Base-by-base conservation (phyloP, 1,140 invertebrate genomes). In the Trichoplusia ni region DNA sequence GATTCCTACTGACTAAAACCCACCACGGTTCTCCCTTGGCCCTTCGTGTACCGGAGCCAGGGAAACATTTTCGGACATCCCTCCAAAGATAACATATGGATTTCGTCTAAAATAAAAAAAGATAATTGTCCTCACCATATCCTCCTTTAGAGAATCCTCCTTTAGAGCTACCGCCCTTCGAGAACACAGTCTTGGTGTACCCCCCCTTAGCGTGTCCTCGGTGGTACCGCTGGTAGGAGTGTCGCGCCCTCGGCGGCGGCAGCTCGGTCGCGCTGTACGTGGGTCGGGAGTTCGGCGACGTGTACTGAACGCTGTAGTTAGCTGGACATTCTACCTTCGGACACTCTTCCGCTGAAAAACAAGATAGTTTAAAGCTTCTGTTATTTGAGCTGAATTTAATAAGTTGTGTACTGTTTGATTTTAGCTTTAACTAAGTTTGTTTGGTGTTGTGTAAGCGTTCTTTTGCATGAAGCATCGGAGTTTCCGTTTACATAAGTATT, bases 241-340 rank as follows among this genome's bases (percentile, higher is more conserved):
- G 71, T 5, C 83, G 53, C 0, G 81, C 79, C 13, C 89, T 73
- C 1, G 84, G 86, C 2, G 85, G 85, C 0, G 83, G 86, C 6
- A 85, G 67, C 9, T 84, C 84, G 1, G 72, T 65, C 0, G 61
- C 65, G 27, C 40, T 18, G 6, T 44, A 60, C 9, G 56, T 46
- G 9, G 40, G 18, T 7, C 60, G 31, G 4, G 69, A 76, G 23
- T 66, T 63, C 2, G 56, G 62, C 1, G 64, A 49, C 4, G 60
- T 71, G 21, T 65, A 70, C 0, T 49, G 59, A 7, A 86, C 72
- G 1, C 71, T 44, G 80, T 94, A 95, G 9, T 93, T 92, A 0
- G 89, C 88, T 1, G 93, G 93, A 77, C 94, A 95, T 23, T 86
- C 73, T n/a, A 84, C 80, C 61, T 68, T 68, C 2, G 81, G 84